A percentile compares a stretch with the other conserved stretches of the same genome.
Conservation (phyloP, 2,888 invertebrate genomes). For the Protophormia terraenovae region DNA sequence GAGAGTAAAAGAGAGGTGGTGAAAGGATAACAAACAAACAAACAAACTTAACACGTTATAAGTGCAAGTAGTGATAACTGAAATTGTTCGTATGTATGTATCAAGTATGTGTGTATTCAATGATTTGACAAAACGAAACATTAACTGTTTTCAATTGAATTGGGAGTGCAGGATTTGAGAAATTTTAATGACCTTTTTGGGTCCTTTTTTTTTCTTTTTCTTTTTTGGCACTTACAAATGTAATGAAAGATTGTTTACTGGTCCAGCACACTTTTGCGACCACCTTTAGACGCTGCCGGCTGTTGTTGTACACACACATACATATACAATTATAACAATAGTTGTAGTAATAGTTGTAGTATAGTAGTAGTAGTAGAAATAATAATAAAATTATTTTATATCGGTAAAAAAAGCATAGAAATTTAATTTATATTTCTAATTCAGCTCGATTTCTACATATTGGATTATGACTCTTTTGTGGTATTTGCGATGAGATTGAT, state of each 20-base stretch:
- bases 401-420: constrained; percentile 76
- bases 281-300: constrained; percentile 80
- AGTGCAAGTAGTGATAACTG: constrained; percentile 47
- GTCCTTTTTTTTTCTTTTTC: too few species aligned
- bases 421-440: constrained; percentile 71
- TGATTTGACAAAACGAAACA: constrained; percentile 42
- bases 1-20: constrained; percentile 4
- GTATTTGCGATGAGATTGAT: constrained; percentile 48
- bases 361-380: constrained; percentile 45
- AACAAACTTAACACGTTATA: constrained; percentile 49
- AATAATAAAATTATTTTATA: constrained; percentile 65
- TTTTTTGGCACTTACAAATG: constrained; percentile 81
- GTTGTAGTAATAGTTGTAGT: constrained; percentile 32
- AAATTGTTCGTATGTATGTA: constrained; percentile 2
- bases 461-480: constrained; percentile 60
- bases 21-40: constrained; percentile 34
- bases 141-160: constrained; percentile 41
- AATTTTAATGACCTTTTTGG: not conserved
- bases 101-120: constrained; percentile 50
- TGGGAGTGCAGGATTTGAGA: constrained; percentile 40
- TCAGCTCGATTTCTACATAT: constrained; percentile 70
- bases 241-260: constrained; percentile 80
- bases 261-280: constrained; percentile 81
- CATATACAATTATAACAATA: constrained; percentile 74
- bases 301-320: constrained; percentile 76